These are phyloP conservation scores for Hexactinellida sp. DNA, from an alignment of 37 sponge, comb jelly and placozoan genomes.

Conservation along the genomic window DNA sequence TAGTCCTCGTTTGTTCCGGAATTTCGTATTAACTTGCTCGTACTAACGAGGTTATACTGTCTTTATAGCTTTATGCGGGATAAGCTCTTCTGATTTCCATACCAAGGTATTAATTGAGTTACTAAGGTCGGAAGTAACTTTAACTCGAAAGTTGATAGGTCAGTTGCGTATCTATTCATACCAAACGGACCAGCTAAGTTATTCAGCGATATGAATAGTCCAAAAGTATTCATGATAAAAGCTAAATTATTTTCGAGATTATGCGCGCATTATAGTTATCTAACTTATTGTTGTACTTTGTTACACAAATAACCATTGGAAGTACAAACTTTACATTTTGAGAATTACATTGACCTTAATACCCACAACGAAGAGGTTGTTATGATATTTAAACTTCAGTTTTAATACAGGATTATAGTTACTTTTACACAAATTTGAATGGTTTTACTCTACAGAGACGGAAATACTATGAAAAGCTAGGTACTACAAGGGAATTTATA, in stretches of 20 bases:
- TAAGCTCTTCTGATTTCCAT: not conserved
- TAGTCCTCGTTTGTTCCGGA: no score
- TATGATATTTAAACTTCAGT: conserved; percentile 55
- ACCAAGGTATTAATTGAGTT: conserved; percentile 34
- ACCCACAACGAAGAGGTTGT: conserved; percentile 41
- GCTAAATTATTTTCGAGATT: not conserved
- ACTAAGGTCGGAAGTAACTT: conserved; percentile 30
- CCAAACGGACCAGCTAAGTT: conserved; percentile 47
- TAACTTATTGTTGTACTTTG: not conserved
- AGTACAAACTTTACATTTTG: not conserved
- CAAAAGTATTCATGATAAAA: not conserved
- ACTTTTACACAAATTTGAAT: conserved; percentile 75
- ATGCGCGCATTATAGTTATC: not conserved
- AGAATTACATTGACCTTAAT: not conserved
- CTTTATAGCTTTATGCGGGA: not conserved
- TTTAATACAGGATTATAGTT: conserved; percentile 16
- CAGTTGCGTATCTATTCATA: conserved; percentile 81
- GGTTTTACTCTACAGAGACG: conserved; percentile 45
- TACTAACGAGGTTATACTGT: no score
- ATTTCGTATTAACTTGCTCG: no score
- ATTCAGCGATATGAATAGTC: not conserved
- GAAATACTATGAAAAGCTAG: conserved; percentile 33
- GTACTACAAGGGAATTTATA: conserved; percentile 81
- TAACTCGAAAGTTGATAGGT: conserved; percentile 20
- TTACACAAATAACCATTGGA: not conserved